Percentiles rank a stretch among this genome's conserved stretches.
phyloP scores from a whole-genome alignment of 2,113 vertebrate genomes.

The Hucho hucho region DNA sequence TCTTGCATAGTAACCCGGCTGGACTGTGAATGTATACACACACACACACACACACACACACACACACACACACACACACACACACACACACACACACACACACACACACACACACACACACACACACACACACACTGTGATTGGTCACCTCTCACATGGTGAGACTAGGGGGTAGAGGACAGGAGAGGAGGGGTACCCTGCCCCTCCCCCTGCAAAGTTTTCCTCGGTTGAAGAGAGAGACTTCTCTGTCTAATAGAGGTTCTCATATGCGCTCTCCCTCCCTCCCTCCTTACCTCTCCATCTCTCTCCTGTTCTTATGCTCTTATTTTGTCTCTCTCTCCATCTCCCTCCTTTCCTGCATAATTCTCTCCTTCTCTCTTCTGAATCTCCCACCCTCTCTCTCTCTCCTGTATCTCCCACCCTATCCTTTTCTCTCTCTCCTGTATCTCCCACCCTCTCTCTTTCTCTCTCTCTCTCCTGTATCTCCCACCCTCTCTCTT shows the following conservation, averaged over 20 bases:
- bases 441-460: too few species aligned
- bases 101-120: background rate
- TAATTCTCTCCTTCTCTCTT: background rate
- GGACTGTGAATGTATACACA: conserved; percentile 2
- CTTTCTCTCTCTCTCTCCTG: too few species aligned
- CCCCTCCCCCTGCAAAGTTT: background rate
- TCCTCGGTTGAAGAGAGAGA: background rate
- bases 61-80: background rate
- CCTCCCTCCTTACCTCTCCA: background rate
- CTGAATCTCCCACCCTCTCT: background rate
- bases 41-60: background rate
- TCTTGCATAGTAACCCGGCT: conserved; percentile 23
- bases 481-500: too few species aligned
- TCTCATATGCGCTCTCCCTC: background rate
- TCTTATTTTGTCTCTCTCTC: background rate
- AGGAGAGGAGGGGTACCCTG: background rate
- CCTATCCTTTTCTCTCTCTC: background rate
- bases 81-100: background rate
- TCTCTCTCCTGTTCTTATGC: conserved; percentile 1
- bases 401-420: too few species aligned
- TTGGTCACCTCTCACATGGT: conserved; percentile 16
- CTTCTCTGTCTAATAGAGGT: conserved; percentile 3
- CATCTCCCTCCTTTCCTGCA: background rate
- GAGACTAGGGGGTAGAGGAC: conserved; percentile 15
- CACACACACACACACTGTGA: background rate